Evolutionary conservation across 2,797 vertebrate genomes (phyloP).

Genomic region (Acomys russatus): DNA sequence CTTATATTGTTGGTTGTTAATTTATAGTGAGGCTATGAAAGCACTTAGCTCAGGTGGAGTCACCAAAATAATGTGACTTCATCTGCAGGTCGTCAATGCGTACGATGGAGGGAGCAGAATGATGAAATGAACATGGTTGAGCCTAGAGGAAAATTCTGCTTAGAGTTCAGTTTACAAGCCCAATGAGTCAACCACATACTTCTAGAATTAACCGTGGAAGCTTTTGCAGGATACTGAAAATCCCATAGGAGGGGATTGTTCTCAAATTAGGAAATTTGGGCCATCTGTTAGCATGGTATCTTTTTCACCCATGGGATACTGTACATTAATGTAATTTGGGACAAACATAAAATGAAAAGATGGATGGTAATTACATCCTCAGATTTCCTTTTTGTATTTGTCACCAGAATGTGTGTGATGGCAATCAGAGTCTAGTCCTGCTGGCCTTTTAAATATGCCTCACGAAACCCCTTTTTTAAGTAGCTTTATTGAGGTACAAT

Average conservation of each 20-base stretch:
- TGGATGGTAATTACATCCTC: constrained; percentile 14
- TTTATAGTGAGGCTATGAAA: constrained; percentile 38
- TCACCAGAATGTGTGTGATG: background rate
- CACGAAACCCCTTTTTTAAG: constrained; percentile 30
- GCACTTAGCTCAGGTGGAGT: background rate
- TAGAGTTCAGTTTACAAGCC: constrained; percentile 11
- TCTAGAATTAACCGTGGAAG: constrained; percentile 36
- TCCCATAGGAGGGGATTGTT: background rate
- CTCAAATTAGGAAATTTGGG: constrained; percentile 12
- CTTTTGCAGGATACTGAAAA: constrained; percentile 40
- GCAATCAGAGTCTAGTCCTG: background rate
- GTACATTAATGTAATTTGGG: constrained; percentile 30
- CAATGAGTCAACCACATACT: background rate
- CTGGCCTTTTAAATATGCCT: constrained; percentile 10
- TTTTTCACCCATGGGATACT: background rate
- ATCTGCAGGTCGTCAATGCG: background rate
- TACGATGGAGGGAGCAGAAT: background rate
- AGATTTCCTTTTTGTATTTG: constrained; percentile 26
- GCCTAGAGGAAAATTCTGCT: background rate
- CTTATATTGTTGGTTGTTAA: background rate
- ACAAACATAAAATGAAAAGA: constrained; percentile 25
- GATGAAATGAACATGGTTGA: background rate
- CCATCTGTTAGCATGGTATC: constrained; percentile 21
- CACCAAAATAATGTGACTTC: background rate
- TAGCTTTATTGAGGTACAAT: constrained; percentile 39